Conservation (phyloP, 2,113 vertebrate genomes). For the Rhabdornis inornatus region DNA sequence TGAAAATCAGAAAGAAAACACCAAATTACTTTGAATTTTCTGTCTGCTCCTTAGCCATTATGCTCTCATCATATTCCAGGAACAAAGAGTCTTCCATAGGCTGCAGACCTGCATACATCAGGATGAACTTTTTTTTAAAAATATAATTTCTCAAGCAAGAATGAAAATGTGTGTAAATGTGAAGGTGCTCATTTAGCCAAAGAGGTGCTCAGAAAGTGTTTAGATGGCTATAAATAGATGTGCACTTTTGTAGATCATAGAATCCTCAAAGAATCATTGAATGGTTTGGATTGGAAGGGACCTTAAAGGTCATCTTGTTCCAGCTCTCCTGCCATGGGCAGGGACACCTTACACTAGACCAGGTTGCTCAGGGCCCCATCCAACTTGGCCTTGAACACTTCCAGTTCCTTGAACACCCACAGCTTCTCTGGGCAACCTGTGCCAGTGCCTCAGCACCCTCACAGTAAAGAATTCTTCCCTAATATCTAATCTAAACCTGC, state of each 20-base stretch:
- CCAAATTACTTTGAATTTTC: not conserved
- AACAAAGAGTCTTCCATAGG: not conserved
- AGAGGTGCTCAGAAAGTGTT: not conserved
- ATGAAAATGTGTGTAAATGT: not conserved
- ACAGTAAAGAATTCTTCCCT: not conserved
- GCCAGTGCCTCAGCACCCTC: too few species aligned
- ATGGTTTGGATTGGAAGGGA: not conserved
- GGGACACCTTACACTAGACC: not conserved
- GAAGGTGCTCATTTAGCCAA: not conserved
- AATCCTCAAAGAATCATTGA: not conserved
- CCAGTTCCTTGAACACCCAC: not conserved
- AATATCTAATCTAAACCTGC: not conserved
- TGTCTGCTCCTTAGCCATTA: not conserved
- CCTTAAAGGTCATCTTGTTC: too few species aligned
- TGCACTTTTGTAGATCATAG: not conserved
- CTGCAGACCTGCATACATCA: not conserved
- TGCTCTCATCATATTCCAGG: not conserved
- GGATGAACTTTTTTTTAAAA: not conserved
- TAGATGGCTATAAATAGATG: not conserved
- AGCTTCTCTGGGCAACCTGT: not conserved
- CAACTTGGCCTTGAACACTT: not conserved
- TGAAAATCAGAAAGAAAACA: not conserved
- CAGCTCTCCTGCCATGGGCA: not conserved
- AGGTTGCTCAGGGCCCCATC: not conserved
- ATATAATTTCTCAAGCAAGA: not conserved